phyloP scores from a whole-genome alignment of 2,888 invertebrate species.

The Tachina grossa region DNA sequence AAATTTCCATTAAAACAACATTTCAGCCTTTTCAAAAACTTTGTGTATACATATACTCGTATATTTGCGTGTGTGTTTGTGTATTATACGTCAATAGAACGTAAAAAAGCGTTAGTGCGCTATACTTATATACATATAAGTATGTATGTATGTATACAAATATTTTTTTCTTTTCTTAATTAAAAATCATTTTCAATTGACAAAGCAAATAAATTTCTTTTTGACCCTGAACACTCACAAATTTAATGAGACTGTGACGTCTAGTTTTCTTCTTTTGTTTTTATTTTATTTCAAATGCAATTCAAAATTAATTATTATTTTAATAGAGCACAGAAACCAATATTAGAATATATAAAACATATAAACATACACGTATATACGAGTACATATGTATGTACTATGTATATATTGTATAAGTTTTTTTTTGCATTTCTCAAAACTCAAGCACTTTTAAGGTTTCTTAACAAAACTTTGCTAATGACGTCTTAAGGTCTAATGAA shows the following conservation, averaged over 20 bases:
- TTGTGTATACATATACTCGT: too few relatives aligned
- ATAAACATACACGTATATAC: not conserved
- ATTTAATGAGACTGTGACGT: constrained; percentile 58
- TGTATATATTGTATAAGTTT: not conserved
- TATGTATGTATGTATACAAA: too few relatives aligned
- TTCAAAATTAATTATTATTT: constrained; percentile 51
- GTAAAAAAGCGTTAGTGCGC: constrained; percentile 19
- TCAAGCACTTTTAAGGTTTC: constrained; percentile 54
- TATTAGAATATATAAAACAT: constrained; percentile 2
- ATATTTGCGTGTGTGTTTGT: constrained; percentile 5
- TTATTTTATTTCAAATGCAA: not conserved
- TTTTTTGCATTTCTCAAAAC: constrained; percentile 18
- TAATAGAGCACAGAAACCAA: constrained; percentile 11
- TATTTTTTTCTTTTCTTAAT: constrained; percentile 38
- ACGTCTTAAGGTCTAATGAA: constrained; percentile 70
- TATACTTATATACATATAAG: not conserved
- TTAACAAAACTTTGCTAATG: constrained; percentile 46
- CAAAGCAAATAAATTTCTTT: constrained; percentile 62
- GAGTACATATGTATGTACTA: not conserved
- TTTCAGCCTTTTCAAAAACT: not conserved
- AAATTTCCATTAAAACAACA: constrained; percentile 39
- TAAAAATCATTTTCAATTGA: constrained; percentile 63
- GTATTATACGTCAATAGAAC: constrained; percentile 35
- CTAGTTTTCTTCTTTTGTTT: constrained; percentile 17
- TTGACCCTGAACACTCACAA: constrained; percentile 51